Evolutionary conservation across 2,113 vertebrate genomes (phyloP).

Genomic region (Macheiramphus alcinus): DNA sequence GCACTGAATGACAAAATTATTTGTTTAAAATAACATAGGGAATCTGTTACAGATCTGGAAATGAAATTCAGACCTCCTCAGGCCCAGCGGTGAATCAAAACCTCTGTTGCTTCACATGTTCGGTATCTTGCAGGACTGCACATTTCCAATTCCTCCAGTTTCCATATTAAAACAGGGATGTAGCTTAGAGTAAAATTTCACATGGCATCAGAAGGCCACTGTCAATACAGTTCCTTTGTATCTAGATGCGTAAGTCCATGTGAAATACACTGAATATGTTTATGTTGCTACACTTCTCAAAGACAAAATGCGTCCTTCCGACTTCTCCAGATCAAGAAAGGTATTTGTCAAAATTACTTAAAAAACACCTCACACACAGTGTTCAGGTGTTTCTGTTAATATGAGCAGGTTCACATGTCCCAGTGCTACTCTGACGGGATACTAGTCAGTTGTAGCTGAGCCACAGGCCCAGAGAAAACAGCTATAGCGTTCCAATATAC

Average conservation of each 20-base stretch:
- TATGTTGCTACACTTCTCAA: not conserved
- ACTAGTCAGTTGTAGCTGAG: not conserved
- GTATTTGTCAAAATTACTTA: not conserved
- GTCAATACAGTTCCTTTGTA: not conserved
- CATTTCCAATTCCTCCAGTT: not conserved
- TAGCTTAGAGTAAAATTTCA: not conserved
- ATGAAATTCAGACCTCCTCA: not conserved
- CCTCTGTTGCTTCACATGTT: not conserved
- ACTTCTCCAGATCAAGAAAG: not conserved
- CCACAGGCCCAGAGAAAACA: not conserved
- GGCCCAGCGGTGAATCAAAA: not conserved
- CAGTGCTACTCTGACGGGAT: not conserved
- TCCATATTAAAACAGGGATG: not conserved
- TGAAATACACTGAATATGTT: not conserved
- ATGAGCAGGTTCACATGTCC: not conserved
- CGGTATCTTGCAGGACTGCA: not conserved
- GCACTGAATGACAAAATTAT: not conserved
- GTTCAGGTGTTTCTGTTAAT: not conserved
- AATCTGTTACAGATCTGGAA: not conserved
- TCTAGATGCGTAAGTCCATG: not conserved
- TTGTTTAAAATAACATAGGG: not conserved
- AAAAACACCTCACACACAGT: not conserved
- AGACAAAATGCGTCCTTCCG: not conserved
- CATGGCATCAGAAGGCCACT: accelerated
- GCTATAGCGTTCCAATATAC: not conserved